Evolutionary conservation across 2,797 vertebrate species (phyloP).

Genomic region (Sebastes umbrosus): DNA sequence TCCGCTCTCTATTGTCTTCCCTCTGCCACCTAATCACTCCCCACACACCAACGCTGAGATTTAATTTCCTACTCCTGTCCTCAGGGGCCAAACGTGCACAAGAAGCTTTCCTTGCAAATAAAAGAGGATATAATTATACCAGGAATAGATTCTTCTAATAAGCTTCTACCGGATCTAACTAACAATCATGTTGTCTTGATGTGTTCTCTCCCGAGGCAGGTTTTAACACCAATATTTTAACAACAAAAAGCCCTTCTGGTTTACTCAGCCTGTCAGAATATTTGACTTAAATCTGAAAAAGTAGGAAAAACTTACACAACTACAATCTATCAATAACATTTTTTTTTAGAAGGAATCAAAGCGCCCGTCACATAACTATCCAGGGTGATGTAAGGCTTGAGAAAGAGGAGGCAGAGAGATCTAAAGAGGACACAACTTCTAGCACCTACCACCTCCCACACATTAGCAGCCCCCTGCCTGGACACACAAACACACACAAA

Average conservation of each 20-base stretch:
- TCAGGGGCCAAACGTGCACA: conserved; percentile 38
- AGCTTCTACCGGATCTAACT: conserved; percentile 7
- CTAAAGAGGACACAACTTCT: conserved; percentile 60
- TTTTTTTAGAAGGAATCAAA: conserved; percentile 49
- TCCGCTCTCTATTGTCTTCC: conserved; percentile 71
- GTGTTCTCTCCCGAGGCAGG: conserved; percentile 1
- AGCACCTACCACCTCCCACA: conserved; percentile 66
- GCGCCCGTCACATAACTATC: conserved; percentile 49
- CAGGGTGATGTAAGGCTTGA: conserved; percentile 71
- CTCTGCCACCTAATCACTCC: conserved; percentile 54
- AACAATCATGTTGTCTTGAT: conserved; percentile 23
- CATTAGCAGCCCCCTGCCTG: conserved; percentile 51
- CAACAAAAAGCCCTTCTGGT: neutral
- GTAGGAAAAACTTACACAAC: conserved; percentile 57
- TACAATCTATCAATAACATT: conserved; percentile 44
- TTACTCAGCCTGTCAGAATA: neutral
- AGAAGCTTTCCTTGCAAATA: conserved; percentile 45
- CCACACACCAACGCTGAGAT: conserved; percentile 45
- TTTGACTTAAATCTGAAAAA: conserved; percentile 31
- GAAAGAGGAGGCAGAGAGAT: conserved; percentile 71
- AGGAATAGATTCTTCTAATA: conserved; percentile 39
- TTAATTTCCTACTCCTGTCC: conserved; percentile 64
- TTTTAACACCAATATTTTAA: neutral
- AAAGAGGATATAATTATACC: conserved; percentile 45
- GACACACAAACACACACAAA: conserved; percentile 39